Evolutionary conservation across 2,113 vertebrate genomes (phyloP).

Genomic region (Python bivittatus): DNA sequence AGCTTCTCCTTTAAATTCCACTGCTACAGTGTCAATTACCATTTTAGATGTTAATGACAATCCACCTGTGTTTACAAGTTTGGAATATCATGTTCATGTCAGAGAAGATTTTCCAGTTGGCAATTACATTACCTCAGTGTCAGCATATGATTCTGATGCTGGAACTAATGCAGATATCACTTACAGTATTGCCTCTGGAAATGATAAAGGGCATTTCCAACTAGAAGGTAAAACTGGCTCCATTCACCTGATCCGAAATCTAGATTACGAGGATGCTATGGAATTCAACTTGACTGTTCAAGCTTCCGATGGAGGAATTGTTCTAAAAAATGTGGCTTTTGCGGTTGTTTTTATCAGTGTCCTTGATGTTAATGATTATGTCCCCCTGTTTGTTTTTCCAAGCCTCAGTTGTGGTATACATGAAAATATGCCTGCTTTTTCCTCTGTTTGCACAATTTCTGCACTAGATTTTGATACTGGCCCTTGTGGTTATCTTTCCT

Average conservation of each 20-base stretch:
- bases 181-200: slow-evolving; percentile 85
- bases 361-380: slow-evolving; percentile 90
- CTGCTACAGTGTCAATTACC: slow-evolving; percentile 74
- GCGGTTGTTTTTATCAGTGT: slow-evolving; percentile 77
- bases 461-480: slow-evolving; percentile 89
- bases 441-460: slow-evolving; percentile 78
- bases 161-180: slow-evolving; percentile 77
- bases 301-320: slow-evolving; percentile 78
- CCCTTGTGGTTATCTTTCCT: slow-evolving; percentile 84
- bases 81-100: slow-evolving; percentile 76
- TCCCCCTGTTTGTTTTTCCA: slow-evolving; percentile 84
- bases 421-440: slow-evolving; percentile 85
- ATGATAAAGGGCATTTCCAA: slow-evolving; percentile 77
- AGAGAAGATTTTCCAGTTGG: slow-evolving; percentile 79
- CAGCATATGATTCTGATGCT: slow-evolving; percentile 80
- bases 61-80: slow-evolving; percentile 78
- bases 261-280: slow-evolving; percentile 86
- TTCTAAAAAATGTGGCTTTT: slow-evolving; percentile 77
- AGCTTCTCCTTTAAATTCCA: slow-evolving; percentile 78
- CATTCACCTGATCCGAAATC: slow-evolving; percentile 72
- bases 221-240: slow-evolving; percentile 80
- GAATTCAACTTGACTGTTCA: slow-evolving; percentile 82
- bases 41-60: slow-evolving; percentile 91
- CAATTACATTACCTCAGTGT: slow-evolving; percentile 77
- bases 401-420: slow-evolving; percentile 76